Conservation (phyloP, 2,797 vertebrate species). For the Danio albolineatus region DNA sequence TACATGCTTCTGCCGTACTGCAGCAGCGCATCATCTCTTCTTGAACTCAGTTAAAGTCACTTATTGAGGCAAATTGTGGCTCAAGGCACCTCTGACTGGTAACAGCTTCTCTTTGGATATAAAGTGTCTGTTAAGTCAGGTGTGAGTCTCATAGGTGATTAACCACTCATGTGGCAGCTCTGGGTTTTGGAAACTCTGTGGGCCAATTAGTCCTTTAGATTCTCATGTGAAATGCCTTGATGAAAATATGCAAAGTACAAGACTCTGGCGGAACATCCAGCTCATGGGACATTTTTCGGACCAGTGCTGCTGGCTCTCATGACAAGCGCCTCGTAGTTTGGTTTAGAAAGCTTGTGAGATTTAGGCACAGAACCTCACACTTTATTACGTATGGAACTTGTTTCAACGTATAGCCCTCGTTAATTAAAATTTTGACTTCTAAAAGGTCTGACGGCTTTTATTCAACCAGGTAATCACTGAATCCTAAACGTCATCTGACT, state of each 20-base stretch:
- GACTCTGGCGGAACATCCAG: conserved; percentile 70
- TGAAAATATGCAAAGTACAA: conserved; percentile 67
- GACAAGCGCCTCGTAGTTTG: conserved; percentile 74
- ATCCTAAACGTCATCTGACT: conserved; percentile 27
- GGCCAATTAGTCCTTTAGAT: conserved; percentile 83
- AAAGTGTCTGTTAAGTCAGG: conserved; percentile 79
- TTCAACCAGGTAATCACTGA: conserved; percentile 19
- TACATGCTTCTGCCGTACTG: neutral
- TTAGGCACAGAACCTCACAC: conserved; percentile 36
- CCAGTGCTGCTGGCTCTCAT: conserved; percentile 76
- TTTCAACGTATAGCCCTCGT: neutral
- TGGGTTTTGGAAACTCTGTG: conserved; percentile 77
- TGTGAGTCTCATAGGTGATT: conserved; percentile 79
- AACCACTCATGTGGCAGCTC: conserved; percentile 76
- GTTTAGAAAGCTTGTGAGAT: conserved; percentile 66
- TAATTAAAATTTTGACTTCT: neutral
- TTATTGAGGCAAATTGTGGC: conserved; percentile 21
- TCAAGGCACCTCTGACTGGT: conserved; percentile 60
- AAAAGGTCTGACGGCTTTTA: neutral
- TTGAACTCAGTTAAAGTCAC: conserved; percentile 4
- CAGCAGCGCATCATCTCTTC: neutral
- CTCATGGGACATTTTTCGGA: conserved; percentile 76
- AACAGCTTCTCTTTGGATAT: conserved; percentile 61
- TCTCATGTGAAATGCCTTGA: conserved; percentile 75
- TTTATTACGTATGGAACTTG: neutral